Conservation (phyloP, 2,113 vertebrate species). For the Athene cunicularia region DNA sequence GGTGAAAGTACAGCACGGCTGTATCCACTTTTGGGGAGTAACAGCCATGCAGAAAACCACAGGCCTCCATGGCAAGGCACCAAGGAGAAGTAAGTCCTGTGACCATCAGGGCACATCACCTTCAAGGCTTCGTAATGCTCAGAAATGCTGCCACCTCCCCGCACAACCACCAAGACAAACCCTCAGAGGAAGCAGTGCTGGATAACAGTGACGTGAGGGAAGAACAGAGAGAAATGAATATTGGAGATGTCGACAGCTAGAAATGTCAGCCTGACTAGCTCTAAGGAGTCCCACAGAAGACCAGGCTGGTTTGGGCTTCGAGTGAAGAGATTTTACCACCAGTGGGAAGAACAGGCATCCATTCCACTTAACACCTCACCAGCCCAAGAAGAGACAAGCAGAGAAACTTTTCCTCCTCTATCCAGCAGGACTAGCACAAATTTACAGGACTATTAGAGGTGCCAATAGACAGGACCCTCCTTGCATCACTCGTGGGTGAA, state of each 20-base stretch:
- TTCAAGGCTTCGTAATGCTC: neutral
- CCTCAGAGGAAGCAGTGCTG: neutral
- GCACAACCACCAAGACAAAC: neutral
- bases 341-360: neutral
- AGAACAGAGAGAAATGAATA: neutral
- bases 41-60: neutral
- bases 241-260: neutral
- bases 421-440: neutral
- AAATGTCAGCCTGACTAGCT: neutral
- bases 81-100: neutral
- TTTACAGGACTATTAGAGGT: neutral
- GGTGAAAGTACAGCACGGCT: neutral
- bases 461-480: neutral
- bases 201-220: neutral
- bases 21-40: neutral
- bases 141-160: neutral
- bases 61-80: neutral
- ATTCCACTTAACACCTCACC: rapidly evolving
- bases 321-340: neutral
- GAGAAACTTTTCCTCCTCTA: neutral
- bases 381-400: neutral
- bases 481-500: neutral
- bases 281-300: neutral
- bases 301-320: neutral
- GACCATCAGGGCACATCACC: neutral